phyloP scores from a whole-genome alignment of 2,113 vertebrate species.

The Hemiprocne comata region DNA sequence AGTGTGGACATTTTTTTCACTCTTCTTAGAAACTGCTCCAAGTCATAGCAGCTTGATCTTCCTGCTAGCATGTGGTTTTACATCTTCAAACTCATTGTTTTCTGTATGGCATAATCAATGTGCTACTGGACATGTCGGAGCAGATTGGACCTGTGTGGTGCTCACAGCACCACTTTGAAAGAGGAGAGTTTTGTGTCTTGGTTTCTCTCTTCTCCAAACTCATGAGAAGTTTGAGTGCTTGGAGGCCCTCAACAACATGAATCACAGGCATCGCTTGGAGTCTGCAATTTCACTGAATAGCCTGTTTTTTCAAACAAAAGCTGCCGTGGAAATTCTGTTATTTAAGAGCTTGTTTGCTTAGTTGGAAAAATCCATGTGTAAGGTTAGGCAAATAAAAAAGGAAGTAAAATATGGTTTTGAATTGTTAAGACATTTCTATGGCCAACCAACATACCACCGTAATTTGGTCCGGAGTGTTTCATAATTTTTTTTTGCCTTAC shows the following conservation, averaged over 20 bases:
- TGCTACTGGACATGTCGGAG: neutral
- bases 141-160: neutral
- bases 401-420: neutral
- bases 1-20: slow-evolving; percentile 13
- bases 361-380: neutral
- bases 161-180: neutral
- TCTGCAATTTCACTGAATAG: neutral
- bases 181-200: neutral
- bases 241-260: neutral
- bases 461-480: neutral
- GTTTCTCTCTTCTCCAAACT: neutral
- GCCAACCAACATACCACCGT: neutral
- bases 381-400: neutral
- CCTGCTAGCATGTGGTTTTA: neutral
- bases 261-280: neutral
- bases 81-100: neutral
- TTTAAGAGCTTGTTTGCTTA: neutral
- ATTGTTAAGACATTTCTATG: neutral
- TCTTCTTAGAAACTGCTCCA: slow-evolving; percentile 33
- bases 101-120: neutral
- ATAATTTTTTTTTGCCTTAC: neutral
- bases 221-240: neutral
- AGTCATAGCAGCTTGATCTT: slow-evolving; percentile 13
- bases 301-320: neutral
- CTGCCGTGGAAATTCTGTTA: neutral